Base-by-base conservation (phyloP, 2,113 vertebrate species). In the Nothocercus nigrocapillus region DNA sequence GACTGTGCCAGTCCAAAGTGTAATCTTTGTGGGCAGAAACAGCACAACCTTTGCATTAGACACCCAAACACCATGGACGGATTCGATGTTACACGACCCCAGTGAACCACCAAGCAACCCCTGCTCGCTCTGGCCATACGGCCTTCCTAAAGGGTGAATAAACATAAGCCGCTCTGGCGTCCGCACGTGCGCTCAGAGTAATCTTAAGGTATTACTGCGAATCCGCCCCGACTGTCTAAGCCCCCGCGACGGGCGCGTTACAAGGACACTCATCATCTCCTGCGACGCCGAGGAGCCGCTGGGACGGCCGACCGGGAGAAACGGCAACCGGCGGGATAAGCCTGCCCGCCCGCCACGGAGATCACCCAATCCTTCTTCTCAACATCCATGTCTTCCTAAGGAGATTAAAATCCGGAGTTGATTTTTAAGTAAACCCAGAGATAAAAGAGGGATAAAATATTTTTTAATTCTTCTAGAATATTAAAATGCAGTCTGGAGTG, bases 371-470 rank as follows among this genome's bases (percentile, higher is more conserved):
- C 85, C 61, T 54, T 13, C 42, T 83, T 66, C 64, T 53, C 53
- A 82, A 85, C 95, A 91, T 91, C 69, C 82, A 82, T 75, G 82
- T 94, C 87, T 88, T 88, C 92, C 83, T 92, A 97, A 78, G 85
- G 61, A 67, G 93, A 75, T 89, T 94, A 96, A 96, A 85, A 85
- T 68, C 77, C 56, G 51, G 36, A 83, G 86, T 63, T 90, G 85
- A 72, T 84, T 94, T 93, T 90, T 93, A 95, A 89, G 66, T 40
- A 90, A 91, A 61, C 56, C 89, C 81, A 64, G 56, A 68, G 72
- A 95, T 80, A 92, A 79, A 84, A 92, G 73, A 81, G 19, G 82
- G 93, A 93, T 87, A 84, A 92, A 76, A 85, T n/a, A 45, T 93
- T 66, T n/a, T 67, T 64, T 47, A 59, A 83, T 79, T 82, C 30